phyloP scores from a whole-genome alignment of 2,888 invertebrate genomes.

The Scrobipalpa atriplicella region DNA sequence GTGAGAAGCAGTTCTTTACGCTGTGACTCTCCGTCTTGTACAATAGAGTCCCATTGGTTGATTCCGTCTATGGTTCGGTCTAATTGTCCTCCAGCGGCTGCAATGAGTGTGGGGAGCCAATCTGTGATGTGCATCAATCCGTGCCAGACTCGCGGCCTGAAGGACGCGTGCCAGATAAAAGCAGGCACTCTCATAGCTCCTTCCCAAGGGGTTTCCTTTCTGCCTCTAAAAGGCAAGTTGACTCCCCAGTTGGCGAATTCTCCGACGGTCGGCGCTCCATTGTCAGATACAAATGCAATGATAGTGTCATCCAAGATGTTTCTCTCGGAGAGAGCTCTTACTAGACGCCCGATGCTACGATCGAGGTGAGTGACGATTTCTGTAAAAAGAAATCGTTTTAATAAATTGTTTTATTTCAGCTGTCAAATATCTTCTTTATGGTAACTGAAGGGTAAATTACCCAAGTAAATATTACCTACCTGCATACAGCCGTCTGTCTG shows the following conservation, averaged over 20 bases:
- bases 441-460: neutral
- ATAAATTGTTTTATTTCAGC: neutral
- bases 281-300: constrained; percentile 94
- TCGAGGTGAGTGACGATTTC: constrained; percentile 90
- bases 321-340: constrained; percentile 85
- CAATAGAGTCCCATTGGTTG: constrained; percentile 86
- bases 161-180: constrained; percentile 84
- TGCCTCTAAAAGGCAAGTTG: constrained; percentile 90
- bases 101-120: constrained; percentile 89
- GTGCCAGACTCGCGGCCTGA: constrained; percentile 84
- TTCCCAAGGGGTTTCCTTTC: constrained; percentile 93
- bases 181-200: constrained; percentile 91
- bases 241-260: constrained; percentile 89
- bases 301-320: constrained; percentile 91
- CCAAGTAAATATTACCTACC: constrained; percentile 70
- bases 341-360: constrained; percentile 89
- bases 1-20: constrained; percentile 83
- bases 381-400: constrained; percentile 48
- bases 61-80: constrained; percentile 83
- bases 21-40: constrained; percentile 67
- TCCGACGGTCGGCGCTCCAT: constrained; percentile 92
- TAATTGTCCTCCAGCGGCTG: constrained; percentile 63
- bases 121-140: constrained; percentile 90
- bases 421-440: too few relatives aligned
- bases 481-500: constrained; percentile 87